Base-by-base conservation (phyloP, 2,888 invertebrate genomes). In the Aphidius colemani region DNA sequence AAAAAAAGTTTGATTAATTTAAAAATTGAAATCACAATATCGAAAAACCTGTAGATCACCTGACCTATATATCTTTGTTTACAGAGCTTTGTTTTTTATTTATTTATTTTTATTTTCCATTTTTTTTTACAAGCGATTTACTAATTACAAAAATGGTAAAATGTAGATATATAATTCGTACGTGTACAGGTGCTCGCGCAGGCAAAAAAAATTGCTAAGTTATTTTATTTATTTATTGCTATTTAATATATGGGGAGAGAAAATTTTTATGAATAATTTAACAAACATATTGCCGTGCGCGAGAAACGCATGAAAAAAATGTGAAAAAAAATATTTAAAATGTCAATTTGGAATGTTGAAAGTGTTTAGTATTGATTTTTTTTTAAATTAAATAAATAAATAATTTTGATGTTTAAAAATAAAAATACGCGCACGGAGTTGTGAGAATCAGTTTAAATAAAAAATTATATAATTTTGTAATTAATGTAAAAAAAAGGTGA, bases 11-110 rank as follows among this genome's bases (percentile, higher is more conserved):
- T 10, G 39, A 46, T 7, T 30, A 40, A 44, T 55, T 55, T 50
- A 7, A 43, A 43, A 11, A 50, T 10, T 58, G 13, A 11, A 61
- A 67, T 53, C 56, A 64, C 61, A 66, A 51, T 63, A 59, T 63
- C 66, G 63, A 66, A 40, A 48, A 65, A 65, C 66, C 67, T 66
- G 49, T 57, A 56, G 65, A 69, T 66, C 64, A 59, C 48, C 46
- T 51, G 53, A 66, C 67, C 62, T 66, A 66, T 30, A 30, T 30
- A 30, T 66, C 49, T 55, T 67, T 67, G 68, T 65, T 66, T 66
- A 67, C 65, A 66, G 61, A 65, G 63, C 61, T 62, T 66, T 64
- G 40, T 59, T 61, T 61, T 30, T 49, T 13, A 1, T 63, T 64
- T 57, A 67, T 48, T 61, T 57, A 61, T 53, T 13, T 62, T 40